phyloP scores from a whole-genome alignment of 53 echinoderm and acorn worm genomes.

The Zoroaster sp. region DNA sequence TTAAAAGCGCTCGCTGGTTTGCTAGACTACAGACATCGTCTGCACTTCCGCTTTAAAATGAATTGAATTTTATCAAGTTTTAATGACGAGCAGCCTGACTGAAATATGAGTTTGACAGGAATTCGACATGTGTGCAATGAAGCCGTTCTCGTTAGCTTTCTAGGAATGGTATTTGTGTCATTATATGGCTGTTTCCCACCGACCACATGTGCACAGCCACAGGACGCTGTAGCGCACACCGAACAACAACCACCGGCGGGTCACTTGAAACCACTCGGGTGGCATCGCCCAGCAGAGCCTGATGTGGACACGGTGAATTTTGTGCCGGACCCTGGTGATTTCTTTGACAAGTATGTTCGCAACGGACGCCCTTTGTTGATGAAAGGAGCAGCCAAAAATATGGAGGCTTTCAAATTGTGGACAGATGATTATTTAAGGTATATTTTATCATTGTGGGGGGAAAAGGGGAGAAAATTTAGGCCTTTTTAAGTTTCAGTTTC shows the following conservation, averaged over 20 bases:
- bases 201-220: not conserved
- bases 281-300: constrained; percentile 65
- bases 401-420: constrained; percentile 85
- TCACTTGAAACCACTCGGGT: constrained; percentile 80
- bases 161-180: not conserved
- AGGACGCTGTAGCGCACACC: not conserved
- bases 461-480: too few species aligned
- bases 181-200: not conserved
- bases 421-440: constrained; percentile 93
- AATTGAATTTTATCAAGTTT: not conserved
- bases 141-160: not conserved
- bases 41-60: not conserved
- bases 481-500: too few species aligned
- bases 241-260: constrained; percentile 37
- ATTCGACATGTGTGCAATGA: not conserved
- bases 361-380: constrained; percentile 76
- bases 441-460: too few species aligned
- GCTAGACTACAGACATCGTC: not conserved
- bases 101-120: not conserved
- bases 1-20: too few species aligned
- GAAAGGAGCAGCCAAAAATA: constrained; percentile 81
- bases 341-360: constrained; percentile 76
- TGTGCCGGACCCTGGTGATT: constrained; percentile 66
- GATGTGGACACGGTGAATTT: constrained; percentile 61
- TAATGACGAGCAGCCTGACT: not conserved